Evolutionary conservation across 2,888 invertebrate genomes (phyloP).

Genomic region (Ophioninae sp.): DNA sequence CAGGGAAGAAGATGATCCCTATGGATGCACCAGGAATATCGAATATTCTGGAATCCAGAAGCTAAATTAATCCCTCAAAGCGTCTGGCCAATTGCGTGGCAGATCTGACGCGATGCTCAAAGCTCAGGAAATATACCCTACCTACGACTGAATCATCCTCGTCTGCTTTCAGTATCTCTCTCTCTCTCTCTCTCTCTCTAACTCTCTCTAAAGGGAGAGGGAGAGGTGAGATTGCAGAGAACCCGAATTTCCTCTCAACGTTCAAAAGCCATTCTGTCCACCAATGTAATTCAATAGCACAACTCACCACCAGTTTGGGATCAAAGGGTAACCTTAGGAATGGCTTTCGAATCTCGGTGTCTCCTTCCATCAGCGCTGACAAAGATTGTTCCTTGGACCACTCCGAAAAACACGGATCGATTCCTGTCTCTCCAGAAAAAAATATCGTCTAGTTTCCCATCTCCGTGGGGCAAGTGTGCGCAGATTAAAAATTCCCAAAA

Average conservation of each 20-base stretch:
- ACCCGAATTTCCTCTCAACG: background rate
- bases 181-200: background rate
- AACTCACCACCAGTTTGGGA: conserved; percentile 3
- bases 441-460: too few relatives aligned
- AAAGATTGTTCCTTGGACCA: conserved; percentile 1
- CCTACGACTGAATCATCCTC: background rate
- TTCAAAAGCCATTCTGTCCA: conserved; percentile 47
- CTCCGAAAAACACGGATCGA: background rate
- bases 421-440: background rate
- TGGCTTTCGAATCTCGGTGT: conserved; percentile 18
- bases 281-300: conserved; percentile 48
- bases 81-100: conserved; percentile 43
- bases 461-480: too few relatives aligned
- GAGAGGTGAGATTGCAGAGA: background rate
- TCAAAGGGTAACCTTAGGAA: conserved; percentile 40
- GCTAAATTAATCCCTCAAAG: conserved; percentile 51
- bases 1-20: background rate
- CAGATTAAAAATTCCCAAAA: too few relatives aligned
- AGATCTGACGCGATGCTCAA: conserved; percentile 45
- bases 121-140: background rate
- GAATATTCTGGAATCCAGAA: conserved; percentile 39
- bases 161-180: background rate
- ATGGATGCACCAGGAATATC: background rate
- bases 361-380: conserved; percentile 8
- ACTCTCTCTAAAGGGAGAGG: too few relatives aligned